phyloP scores from a whole-genome alignment of 2,888 invertebrate genomes.

The Oligia latruncula region DNA sequence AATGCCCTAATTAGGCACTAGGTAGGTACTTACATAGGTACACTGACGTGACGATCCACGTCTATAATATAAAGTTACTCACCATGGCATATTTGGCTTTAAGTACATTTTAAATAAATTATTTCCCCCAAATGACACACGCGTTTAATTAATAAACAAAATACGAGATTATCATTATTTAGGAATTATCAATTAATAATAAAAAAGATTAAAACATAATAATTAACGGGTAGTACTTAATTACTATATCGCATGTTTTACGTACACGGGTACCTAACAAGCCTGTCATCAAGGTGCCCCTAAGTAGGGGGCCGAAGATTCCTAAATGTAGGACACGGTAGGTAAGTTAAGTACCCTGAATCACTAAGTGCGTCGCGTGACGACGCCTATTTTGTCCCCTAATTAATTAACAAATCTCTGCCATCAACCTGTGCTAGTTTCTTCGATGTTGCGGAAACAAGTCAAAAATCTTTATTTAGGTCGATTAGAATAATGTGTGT shows the following conservation, averaged over 20 bases:
- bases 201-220: background rate
- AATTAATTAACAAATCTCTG: slow-evolving; percentile 86
- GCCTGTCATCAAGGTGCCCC: slow-evolving; percentile 41
- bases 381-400: slow-evolving; percentile 78
- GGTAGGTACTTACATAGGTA: background rate
- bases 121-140: background rate
- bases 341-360: slow-evolving; percentile 71
- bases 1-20: background rate
- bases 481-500: slow-evolving; percentile 64
- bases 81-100: background rate
- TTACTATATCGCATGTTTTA: slow-evolving; percentile 61
- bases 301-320: slow-evolving; percentile 65
- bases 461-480: slow-evolving; percentile 66
- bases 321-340: slow-evolving; percentile 74
- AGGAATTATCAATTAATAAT: background rate
- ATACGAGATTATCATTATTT: background rate
- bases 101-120: background rate
- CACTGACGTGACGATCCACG: background rate
- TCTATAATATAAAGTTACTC: too few species aligned
- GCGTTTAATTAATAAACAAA: slow-evolving; percentile 3
- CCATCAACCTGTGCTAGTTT: slow-evolving; percentile 83
- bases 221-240: slow-evolving; percentile 36
- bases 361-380: slow-evolving; percentile 80
- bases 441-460: slow-evolving; percentile 69
- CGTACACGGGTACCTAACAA: slow-evolving; percentile 22